A percentile compares a stretch with the other conserved stretches of the same genome.
phyloP scores from a whole-genome alignment of 2,888 invertebrate genomes.

The Acleris holmiana region DNA sequence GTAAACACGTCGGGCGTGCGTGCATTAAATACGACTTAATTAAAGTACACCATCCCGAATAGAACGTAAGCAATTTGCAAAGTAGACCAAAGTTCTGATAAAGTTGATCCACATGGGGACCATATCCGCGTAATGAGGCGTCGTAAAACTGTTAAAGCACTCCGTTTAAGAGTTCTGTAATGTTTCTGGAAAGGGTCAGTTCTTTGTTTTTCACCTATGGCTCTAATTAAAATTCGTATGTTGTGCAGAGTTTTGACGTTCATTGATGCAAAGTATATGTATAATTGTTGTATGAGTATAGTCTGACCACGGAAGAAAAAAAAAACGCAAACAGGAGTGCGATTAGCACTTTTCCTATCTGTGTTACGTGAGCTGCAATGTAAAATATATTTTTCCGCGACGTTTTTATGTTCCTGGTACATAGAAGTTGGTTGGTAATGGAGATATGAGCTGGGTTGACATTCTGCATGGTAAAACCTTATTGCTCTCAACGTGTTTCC shows the following conservation, averaged over 20 bases:
- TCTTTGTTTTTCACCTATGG: conserved; percentile 11
- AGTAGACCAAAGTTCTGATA: conserved; percentile 60
- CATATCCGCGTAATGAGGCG: conserved; percentile 50
- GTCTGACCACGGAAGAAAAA: no score
- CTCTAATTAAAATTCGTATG: conserved; percentile 11
- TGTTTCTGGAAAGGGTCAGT: conserved; percentile 18
- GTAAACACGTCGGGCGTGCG: conserved; percentile 42
- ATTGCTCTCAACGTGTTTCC: no score
- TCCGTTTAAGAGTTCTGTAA: conserved; percentile 29
- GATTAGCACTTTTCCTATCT: no score
- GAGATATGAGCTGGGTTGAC: no score
- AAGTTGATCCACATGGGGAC: conserved; percentile 67
- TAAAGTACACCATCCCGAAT: conserved; percentile 53
- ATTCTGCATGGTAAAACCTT: no score
- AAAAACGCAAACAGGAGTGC: no score
- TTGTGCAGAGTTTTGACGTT: neutral
- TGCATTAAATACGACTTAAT: conserved; percentile 49
- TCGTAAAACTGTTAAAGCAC: conserved; percentile 36
- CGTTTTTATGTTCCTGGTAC: no score
- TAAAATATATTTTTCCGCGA: no score
- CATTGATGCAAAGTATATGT: neutral
- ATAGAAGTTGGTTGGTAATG: no score
- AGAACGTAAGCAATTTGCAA: conserved; percentile 65
- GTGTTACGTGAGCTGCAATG: no score
- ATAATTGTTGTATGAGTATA: no score